A percentile compares a stretch with the other conserved stretches of the same genome.
phyloP scores from a whole-genome alignment of 2,113 vertebrate genomes.

The Glareola pratincola region DNA sequence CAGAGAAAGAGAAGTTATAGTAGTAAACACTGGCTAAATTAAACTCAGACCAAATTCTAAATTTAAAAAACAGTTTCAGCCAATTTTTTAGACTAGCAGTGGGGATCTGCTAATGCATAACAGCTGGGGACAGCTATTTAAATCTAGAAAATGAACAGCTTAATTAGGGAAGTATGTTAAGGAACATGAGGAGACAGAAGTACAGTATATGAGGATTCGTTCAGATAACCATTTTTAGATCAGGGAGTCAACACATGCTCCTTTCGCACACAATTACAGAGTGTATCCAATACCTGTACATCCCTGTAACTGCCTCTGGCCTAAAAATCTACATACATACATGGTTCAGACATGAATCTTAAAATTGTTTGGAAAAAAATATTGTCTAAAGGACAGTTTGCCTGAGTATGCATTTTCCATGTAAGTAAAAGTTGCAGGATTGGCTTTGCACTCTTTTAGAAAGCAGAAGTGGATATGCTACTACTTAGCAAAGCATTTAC shows the following conservation, averaged over 20 bases:
- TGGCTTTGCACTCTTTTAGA: background rate
- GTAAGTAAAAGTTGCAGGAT: background rate
- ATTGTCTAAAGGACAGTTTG: background rate
- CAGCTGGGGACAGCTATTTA: slow-evolving; percentile 33
- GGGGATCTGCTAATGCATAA: slow-evolving; percentile 12
- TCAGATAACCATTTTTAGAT: background rate
- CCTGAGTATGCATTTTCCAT: background rate
- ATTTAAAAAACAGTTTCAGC: slow-evolving; percentile 4
- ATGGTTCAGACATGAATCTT: background rate
- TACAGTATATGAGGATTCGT: background rate
- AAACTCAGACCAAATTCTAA: slow-evolving; percentile 51
- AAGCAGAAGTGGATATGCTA: background rate
- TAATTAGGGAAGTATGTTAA: slow-evolving; percentile 1
- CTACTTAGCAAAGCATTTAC: background rate
- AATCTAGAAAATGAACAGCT: background rate
- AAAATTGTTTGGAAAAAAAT: background rate
- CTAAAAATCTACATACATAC: background rate
- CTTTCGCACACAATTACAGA: background rate
- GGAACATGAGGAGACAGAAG: background rate
- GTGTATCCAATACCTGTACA: background rate
- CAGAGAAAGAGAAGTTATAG: background rate
- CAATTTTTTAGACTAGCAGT: slow-evolving; percentile 1
- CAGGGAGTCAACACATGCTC: background rate
- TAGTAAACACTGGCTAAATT: slow-evolving; percentile 46
- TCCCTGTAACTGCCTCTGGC: background rate